phyloP scores from a whole-genome alignment of 2,113 vertebrate species.

The pig (Sus scrofa) region DNA sequence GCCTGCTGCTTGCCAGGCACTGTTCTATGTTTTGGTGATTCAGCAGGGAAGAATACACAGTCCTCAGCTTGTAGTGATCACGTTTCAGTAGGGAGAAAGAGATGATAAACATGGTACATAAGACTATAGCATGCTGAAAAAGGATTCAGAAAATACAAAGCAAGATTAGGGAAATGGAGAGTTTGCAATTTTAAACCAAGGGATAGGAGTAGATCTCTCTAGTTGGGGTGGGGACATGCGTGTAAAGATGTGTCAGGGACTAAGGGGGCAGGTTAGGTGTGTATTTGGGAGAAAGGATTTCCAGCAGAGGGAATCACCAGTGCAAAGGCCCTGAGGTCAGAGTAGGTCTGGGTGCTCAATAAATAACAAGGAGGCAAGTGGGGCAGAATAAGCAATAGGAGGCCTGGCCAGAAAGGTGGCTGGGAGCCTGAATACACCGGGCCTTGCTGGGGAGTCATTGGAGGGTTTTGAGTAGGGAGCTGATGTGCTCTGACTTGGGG shows the following conservation, averaged over 20 bases:
- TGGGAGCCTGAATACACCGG: not conserved
- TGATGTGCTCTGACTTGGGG: not conserved
- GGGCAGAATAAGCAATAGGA: not conserved
- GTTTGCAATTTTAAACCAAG: not conserved
- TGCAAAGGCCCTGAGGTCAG: not conserved
- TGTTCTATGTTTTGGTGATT: not conserved
- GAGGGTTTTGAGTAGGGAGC: not conserved
- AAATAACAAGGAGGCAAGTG: not conserved
- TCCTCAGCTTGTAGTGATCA: not conserved
- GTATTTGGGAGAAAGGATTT: not conserved
- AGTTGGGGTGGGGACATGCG: not conserved
- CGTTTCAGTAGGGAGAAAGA: not conserved
- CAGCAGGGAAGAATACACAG: not conserved
- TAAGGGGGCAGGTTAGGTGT: not conserved
- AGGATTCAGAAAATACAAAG: not conserved
- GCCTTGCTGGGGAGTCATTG: not conserved
- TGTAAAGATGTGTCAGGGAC: not conserved
- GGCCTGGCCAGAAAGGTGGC: not conserved
- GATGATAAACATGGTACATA: not conserved
- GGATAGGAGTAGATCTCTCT: not conserved
- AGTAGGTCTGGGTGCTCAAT: not conserved
- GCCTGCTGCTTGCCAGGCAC: not conserved
- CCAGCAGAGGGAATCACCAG: not conserved
- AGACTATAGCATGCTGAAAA: not conserved
- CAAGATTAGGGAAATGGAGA: not conserved